These are phyloP conservation scores for Oncorhynchus mykiss DNA, from an alignment of 2,113 vertebrate species.

Conservation along the genomic window DNA sequence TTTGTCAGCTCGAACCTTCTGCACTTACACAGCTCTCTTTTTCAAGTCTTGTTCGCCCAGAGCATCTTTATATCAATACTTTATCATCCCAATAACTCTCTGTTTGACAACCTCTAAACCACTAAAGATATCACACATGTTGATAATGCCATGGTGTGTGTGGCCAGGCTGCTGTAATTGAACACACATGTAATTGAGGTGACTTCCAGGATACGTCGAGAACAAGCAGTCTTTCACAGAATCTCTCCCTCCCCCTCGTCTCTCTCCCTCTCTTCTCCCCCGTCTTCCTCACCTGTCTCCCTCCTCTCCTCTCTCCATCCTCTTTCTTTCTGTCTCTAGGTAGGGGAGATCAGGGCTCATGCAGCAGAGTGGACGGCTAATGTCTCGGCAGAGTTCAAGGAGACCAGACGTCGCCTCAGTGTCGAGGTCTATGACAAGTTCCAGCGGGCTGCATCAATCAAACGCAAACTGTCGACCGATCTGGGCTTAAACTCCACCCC, in stretches of 20 bases:
- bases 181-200: not conserved
- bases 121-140: no score
- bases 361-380: slow-evolving; percentile 87
- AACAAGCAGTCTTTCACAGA: not conserved
- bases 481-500: slow-evolving; percentile 80
- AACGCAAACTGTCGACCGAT: slow-evolving; percentile 94
- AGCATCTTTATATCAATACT: no score
- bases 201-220: not conserved
- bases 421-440: slow-evolving; percentile 98
- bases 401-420: slow-evolving; percentile 88
- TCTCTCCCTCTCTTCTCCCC: not conserved
- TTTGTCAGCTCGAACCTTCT: no score
- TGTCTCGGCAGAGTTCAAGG: not conserved
- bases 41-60: no score
- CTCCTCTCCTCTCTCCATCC: not conserved
- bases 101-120: no score
- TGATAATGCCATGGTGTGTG: not conserved
- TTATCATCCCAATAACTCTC: not conserved
- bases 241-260: not conserved
- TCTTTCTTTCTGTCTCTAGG: slow-evolving; percentile 68
- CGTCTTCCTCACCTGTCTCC: not conserved
- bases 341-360: slow-evolving; percentile 94
- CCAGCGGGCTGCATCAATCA: slow-evolving; percentile 94
- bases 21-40: no score
- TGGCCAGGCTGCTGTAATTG: not conserved